Evolutionary conservation across 1,140 invertebrate genomes (phyloP), one percentile per base, ranked within the genome.

Genomic region (Hydropsyche tenuis): DNA sequence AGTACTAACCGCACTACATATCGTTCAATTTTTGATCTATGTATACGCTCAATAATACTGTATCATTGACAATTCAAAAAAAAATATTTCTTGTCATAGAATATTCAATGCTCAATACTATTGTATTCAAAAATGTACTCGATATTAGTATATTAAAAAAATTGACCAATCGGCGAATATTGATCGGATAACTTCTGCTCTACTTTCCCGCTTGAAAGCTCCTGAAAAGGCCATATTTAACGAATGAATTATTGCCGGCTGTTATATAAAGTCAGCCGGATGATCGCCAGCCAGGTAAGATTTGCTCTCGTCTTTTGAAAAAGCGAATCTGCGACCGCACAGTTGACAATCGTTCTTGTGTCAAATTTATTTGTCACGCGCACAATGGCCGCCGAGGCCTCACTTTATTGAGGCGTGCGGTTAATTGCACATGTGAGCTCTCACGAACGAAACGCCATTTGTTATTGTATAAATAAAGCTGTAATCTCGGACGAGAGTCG

Each of bases 161-260:
- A n/a, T n/a, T n/a, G n/a, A n/a, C n/a, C n/a, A n/a, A n/a, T n/a
- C n/a, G n/a, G n/a, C n/a, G n/a, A n/a, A n/a, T 9, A 37, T 37
- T 37, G 30, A 37, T 9, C 30, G 30, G 30, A 37, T 37, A 4
- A 37, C 9, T 37, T 37, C 9, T 9, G 30, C 30, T 37, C 30
- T 9, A 37, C 3, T 37, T 37, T 37, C 30, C 30, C 30, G 30
- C 30, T 9, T 37, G 30, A 37, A n/a, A n/a, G n/a, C n/a, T n/a
- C n/a, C n/a, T 70, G 62, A 30, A 51, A 11, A 12, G 51, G 51
- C 23, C 66, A 72, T 76, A 73, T 73, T 71, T 69, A 72, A 65
- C 66, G 30, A 66, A 64, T 76, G 75, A 76, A 76, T 76, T 73
- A 76, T 76, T 76, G 75, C 72, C 73, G 73, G 68, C 75, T 76